These are phyloP conservation scores for Chionis minor DNA, from an alignment of 2,113 vertebrate genomes.

Conservation along the genomic window DNA sequence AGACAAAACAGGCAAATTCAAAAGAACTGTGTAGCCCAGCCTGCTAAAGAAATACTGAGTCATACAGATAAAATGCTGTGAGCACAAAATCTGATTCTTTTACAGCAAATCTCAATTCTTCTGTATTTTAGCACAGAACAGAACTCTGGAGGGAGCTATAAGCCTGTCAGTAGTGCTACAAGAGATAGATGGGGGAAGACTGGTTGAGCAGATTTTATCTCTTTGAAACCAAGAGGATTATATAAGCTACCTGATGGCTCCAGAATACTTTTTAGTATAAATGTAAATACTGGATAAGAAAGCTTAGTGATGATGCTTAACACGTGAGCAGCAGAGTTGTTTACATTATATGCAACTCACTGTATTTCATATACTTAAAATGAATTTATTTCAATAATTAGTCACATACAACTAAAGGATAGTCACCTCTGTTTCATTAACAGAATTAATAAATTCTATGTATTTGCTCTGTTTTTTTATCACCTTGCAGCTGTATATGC, in stretches of 20 bases:
- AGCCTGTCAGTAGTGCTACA: neutral
- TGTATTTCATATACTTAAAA: neutral
- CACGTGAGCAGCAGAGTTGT: neutral
- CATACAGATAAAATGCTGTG: neutral
- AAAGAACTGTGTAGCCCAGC: neutral
- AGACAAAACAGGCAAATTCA: neutral
- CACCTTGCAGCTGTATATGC: neutral
- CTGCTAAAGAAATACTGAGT: neutral
- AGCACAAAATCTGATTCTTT: neutral
- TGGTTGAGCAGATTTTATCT: conserved; percentile 23
- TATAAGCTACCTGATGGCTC: neutral
- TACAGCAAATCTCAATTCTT: neutral
- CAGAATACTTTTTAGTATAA: neutral
- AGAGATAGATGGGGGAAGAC: neutral
- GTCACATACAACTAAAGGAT: neutral
- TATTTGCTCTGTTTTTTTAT: neutral
- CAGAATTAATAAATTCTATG: neutral
- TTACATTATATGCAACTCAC: neutral
- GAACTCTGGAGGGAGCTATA: conserved; percentile 57
- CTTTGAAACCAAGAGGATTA: conserved; percentile 37
- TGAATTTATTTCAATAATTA: neutral
- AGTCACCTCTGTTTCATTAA: neutral
- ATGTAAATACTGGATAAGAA: neutral
- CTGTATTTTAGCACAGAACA: neutral
- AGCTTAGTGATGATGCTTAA: neutral